A percentile compares a stretch with the other conserved stretches of the same genome.
These are phyloP conservation scores for Didymodactylos carnosus DNA, from an alignment of 2,888 invertebrate species.

Conservation along the genomic window DNA sequence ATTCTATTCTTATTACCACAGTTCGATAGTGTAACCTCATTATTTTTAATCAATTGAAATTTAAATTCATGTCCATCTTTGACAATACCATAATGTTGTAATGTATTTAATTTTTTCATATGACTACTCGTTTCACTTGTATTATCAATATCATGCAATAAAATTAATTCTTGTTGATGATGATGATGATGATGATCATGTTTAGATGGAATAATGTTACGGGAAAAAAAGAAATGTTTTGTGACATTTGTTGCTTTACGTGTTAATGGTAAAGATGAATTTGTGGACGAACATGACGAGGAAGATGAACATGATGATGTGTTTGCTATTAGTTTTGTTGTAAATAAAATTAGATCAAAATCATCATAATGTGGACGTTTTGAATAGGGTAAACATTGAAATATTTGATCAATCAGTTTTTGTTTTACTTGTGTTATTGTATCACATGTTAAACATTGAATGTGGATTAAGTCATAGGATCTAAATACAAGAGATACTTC, in stretches of 20 bases:
- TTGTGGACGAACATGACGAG: neutral
- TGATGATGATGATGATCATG: too few relatives aligned
- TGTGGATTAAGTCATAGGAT: neutral
- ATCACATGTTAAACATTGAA: neutral
- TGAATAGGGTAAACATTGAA: neutral
- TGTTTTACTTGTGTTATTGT: neutral
- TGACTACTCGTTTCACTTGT: slow-evolving; percentile 51
- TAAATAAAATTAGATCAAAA: neutral
- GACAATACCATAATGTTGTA: slow-evolving; percentile 78
- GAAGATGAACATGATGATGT: neutral
- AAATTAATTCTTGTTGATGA: too few relatives aligned
- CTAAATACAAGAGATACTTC: too few relatives aligned
- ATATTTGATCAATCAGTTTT: neutral
- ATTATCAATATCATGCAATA: neutral
- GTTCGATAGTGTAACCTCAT: too few relatives aligned
- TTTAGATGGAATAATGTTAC: neutral
- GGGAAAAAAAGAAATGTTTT: neutral
- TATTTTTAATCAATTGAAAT: neutral
- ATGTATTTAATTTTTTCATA: slow-evolving; percentile 86
- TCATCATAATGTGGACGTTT: neutral
- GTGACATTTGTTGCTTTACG: neutral
- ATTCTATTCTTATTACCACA: too few relatives aligned
- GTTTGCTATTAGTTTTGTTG: neutral
- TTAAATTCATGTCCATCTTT: slow-evolving; percentile 48
- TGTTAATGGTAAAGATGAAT: neutral